Evolutionary conservation across 2,113 vertebrate species (phyloP).

Genomic region (Hippocampus guttulatus): DNA sequence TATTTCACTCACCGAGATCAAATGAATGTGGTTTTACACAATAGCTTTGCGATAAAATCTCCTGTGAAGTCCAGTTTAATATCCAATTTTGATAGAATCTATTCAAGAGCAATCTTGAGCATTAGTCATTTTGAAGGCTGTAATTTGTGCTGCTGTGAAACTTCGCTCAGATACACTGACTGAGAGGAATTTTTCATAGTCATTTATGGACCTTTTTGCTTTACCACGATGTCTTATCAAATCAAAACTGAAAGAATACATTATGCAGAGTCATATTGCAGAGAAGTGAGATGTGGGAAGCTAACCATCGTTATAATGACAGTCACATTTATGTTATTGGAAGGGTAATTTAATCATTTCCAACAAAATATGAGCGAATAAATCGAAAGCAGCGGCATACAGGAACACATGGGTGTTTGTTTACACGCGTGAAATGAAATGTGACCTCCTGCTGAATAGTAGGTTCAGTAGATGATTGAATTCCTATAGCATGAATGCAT

Average conservation of each 20-base stretch:
- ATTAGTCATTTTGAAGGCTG: neutral
- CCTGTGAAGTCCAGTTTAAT: neutral
- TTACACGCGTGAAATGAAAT: slow-evolving; percentile 10
- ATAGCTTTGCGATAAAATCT: neutral
- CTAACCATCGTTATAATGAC: slow-evolving; percentile 4
- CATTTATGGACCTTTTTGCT: slow-evolving; percentile 3
- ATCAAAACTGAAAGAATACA: slow-evolving; percentile 7
- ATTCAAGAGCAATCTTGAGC: neutral
- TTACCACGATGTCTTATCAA: slow-evolving; percentile 1
- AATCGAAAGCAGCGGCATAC: slow-evolving; percentile 3
- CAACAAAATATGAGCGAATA: slow-evolving; percentile 17
- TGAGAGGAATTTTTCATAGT: neutral
- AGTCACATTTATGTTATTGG: slow-evolving; percentile 11
- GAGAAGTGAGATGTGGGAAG: neutral
- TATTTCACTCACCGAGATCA: neutral
- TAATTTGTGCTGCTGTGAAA: neutral
- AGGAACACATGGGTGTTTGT: neutral
- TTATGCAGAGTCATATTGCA: neutral
- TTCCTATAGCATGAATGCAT: neutral
- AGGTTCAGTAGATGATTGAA: neutral
- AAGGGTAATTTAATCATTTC: slow-evolving; percentile 5
- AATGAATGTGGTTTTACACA: neutral
- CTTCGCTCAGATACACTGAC: neutral
- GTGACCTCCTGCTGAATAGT: slow-evolving; percentile 9
- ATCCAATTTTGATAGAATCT: neutral